Evolutionary conservation across 2,113 vertebrate genomes (phyloP), one percentile per base, ranked within the genome.

Genomic region (Astatoreochromis straeleni): DNA sequence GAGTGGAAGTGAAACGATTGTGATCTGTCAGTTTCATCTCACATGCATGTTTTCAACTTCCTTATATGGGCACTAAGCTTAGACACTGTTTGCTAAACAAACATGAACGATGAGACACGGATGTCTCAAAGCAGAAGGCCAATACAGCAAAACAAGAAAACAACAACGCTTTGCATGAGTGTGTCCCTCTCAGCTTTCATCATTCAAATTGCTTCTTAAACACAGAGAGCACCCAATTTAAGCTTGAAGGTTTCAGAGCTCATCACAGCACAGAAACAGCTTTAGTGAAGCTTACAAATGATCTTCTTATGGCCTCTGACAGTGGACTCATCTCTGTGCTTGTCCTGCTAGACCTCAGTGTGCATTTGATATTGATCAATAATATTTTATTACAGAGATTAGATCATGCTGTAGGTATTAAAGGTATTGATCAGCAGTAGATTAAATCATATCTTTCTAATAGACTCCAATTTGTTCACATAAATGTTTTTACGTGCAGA

Each of bases 1-100:
- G 7, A 73, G 68, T 73, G 63, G 75, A 89, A 84, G 60, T 86
- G 58, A 90, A 60, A 35, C 54, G 8, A n/a, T 40, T 63, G 70
- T 31, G 81, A 78, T 26, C 9, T 78, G 53, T n/a, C 78, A 31
- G 40, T 73, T 73, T 73, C n/a, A 73, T 26, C 38, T 45, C 12
- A 14, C 40, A 26, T 42, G 21, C 21, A 73, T 26, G 33, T 55
- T 81, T 73, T 47, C 40, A 7, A 17, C 6, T 42, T 60, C 42
- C 42, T 83, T 31, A 80, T 51, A 26, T 42, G 58, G 70, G 4
- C 21, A 75, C 24, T 38, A 17, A 65, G 42, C 33, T 21, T 33
- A 35, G 19, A 70, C 4, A 5, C 19, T 12, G 65, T 40, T 29
- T 47, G 54, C n/a, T 70, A 70, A 70, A 45, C 65, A 16, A 26